Evolutionary conservation across 2,797 vertebrate genomes (phyloP), one percentile per base, ranked within the genome.

Genomic region (Danio choprae): DNA sequence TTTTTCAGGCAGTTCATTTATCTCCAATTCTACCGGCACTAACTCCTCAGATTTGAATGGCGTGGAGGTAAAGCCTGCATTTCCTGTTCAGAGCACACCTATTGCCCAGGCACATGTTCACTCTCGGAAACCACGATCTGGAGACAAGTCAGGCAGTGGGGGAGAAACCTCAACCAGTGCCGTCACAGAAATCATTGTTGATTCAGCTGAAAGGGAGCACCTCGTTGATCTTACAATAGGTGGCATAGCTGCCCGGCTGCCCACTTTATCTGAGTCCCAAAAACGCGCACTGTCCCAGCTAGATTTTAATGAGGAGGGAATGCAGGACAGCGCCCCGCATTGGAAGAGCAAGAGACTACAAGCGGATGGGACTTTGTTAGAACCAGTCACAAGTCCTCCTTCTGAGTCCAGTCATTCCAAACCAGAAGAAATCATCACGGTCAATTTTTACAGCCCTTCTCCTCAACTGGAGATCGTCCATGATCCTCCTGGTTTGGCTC

Each of bases 341-440:
- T 80, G 71, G 77, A 75, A 72, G n/a, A 74, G 51, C 0, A 16
- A 75, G 20, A 50, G 40, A 36, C 51, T 84, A 7, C 80, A 78
- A 69, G 82, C 84, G 22, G 84, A 86, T 29, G 82, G 84, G 68
- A 84, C 80, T 0, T 18, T 82, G 67, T 46, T 79, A n/a, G 59
- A 79, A 16, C 41, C 9, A 48, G 48, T 7, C 62, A 81, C 20
- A 2, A n/a, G 13, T 48, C 22, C 22, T 64, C 20, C 79, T 53
- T 38, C 72, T 36, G 53, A 64, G 5, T 73, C 70, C 40, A 53
- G 53, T 22, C 13, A 55, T 11, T 64, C 64, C 6, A 22, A 81
- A 58, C 5, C 67, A 38, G 65, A 82, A 29, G 68, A 83, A 11
- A 40, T 74, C 4, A 63, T 85, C 44, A 80, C 78, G 1, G 83